Conservation (phyloP, 2,888 invertebrate genomes). For the Labia minor region DNA sequence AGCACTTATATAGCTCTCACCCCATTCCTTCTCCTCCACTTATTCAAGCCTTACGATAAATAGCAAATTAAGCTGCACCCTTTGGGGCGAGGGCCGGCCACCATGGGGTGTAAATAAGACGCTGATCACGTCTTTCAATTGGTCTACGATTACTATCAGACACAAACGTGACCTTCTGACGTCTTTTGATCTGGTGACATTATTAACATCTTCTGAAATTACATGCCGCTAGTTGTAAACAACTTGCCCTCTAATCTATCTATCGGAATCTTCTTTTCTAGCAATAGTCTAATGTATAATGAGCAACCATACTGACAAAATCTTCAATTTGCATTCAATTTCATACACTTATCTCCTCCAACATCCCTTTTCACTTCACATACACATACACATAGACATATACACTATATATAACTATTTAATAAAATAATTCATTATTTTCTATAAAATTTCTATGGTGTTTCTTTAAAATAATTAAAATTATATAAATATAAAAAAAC, state of each 20-base stretch:
- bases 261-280: too few species aligned
- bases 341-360: too few species aligned
- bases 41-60: neutral
- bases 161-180: neutral
- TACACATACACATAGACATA: too few species aligned
- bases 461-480: too few species aligned
- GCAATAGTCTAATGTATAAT: neutral
- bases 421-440: too few species aligned
- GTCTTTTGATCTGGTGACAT: neutral
- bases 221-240: neutral
- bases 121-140: constrained; percentile 7
- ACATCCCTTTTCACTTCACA: too few species aligned
- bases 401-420: too few species aligned
- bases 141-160: neutral
- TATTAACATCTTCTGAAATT: constrained; percentile 3
- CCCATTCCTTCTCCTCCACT: neutral
- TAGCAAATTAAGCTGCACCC: neutral
- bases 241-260: neutral
- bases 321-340: too few species aligned
- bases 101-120: neutral
- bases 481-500: too few species aligned
- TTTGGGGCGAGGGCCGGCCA: too few species aligned
- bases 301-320: too few species aligned
- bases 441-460: too few species aligned
- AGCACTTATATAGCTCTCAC: neutral